Evolutionary conservation across 2,797 vertebrate genomes (phyloP).

Genomic region (Falco concolor): DNA sequence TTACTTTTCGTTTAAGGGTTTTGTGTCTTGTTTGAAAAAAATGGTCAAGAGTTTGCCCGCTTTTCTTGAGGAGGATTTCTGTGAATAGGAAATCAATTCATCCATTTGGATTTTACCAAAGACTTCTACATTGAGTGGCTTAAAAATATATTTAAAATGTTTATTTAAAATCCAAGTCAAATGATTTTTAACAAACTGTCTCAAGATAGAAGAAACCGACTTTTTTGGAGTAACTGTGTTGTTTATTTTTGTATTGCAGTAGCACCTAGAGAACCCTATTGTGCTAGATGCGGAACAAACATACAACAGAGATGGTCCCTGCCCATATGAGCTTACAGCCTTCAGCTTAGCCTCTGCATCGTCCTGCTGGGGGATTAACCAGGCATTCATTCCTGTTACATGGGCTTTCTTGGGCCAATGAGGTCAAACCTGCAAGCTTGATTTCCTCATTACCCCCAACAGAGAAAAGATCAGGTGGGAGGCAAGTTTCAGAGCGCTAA

Average conservation of each 20-base stretch:
- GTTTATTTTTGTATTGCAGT: constrained; percentile 60
- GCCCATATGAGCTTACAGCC: constrained; percentile 13
- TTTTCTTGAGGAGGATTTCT: background rate
- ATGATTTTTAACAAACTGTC: constrained; percentile 46
- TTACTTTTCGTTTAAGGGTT: background rate
- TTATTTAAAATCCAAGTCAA: constrained; percentile 62
- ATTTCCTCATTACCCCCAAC: background rate
- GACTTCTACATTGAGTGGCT: background rate
- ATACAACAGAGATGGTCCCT: constrained; percentile 51
- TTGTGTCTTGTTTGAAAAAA: background rate
- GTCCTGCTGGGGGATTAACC: background rate
- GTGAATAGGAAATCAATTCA: background rate
- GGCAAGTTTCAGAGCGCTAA: background rate
- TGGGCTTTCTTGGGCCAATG: background rate
- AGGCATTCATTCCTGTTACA: background rate
- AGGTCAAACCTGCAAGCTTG: background rate
- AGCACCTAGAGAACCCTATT: constrained; percentile 53
- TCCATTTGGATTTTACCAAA: background rate
- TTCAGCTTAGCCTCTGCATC: background rate
- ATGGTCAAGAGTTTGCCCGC: background rate
- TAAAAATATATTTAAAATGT: constrained; percentile 43
- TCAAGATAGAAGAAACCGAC: constrained; percentile 47
- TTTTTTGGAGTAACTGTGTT: constrained; percentile 53
- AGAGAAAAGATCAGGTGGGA: background rate
- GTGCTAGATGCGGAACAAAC: constrained; percentile 53